Base-by-base conservation (phyloP, 1,140 invertebrate species). In the Holcopasites calliopsidis region DNA sequence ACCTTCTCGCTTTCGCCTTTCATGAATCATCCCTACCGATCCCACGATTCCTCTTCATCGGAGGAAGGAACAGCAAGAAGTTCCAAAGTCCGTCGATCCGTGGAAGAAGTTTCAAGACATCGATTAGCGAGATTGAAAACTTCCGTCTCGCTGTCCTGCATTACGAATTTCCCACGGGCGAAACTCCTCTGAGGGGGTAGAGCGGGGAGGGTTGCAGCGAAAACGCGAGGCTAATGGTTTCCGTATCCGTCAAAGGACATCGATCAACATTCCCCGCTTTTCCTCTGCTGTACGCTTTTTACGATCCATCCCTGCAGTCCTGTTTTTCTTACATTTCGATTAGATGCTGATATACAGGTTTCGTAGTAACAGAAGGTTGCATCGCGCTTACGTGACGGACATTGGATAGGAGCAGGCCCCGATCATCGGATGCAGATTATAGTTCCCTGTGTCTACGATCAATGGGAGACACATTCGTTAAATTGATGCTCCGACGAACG, bases 121-220 rank as follows among this genome's bases (percentile, higher is more conserved):
- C 77, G 73, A 79, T 72, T 80, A 80, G 74, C 52, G 66, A 80
- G 77, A 80, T 80, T 80, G 71, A 80, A 80, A 80, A 80, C 71
- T 80, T 80, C 72, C 77, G 62, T 60, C 60, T 49, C 23, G 26
- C 33, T 38, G 26, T 61, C 44, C 66, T 54, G 47, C 55, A 71
- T 70, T 62, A 76, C 74, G 66, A 71, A 58, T 73, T 42, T 35
- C 47, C 49, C 16, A 21, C 31, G 8, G 5, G 5, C 10, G 23
- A 31, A 31, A n/a, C n/a, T n/a, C n/a, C n/a, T n/a, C n/a, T n/a
- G n/a, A 13, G 5, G 38, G 26, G 0, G 11, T 0, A 21, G 21
- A 7, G 60, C 3, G 23, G 3, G 7, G 18, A 31, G 23, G 60
- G 60, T 18, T 8, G 69, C 13, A 8, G 4, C 21, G 47, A 44